Evolutionary conservation across 2,113 vertebrate species (phyloP), one percentile per base, ranked within the genome.

Genomic region (Ptilonorhynchus violaceus): DNA sequence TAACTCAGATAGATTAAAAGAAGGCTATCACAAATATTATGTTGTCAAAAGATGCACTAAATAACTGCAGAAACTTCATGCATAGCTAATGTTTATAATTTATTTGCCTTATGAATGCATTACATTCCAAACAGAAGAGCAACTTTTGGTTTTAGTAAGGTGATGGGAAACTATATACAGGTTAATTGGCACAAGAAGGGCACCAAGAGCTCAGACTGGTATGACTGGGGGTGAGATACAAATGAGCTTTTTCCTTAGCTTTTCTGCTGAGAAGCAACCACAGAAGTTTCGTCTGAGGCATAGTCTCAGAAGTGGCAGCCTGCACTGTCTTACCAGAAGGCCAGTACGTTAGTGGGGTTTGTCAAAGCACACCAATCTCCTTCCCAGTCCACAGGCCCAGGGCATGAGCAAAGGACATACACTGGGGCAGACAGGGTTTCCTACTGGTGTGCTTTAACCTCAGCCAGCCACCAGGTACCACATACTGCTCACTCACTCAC

Each of bases 11-110:
- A 86, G 35, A 82, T 81, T 84, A 55, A 86, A 79, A 91, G 30
- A 74, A 42, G 17, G 42, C 27, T 78, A 80, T 67, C 64, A 93
- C 42, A 93, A 77, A 62, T 66, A 89, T 14, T 77, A n/a, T 86
- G 25, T 35, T 56, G 55, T 52, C 35, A 88, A 91, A 85, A 76
- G 91, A 88, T 47, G 7, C 4, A 31, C 33, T 66, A 42, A 83
- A 56, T 63, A 88, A 66, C 42, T 80, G 17, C 33, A 13, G 81
- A 91, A 70, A 35, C 6, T 15, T 92, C 24, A 56, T 75, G 35
- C 47, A 89, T 59, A 91, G 41, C 27, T 84, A 78, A 92, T 28
- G 15, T 50, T 70, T 88, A 56, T 42, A 4, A 85, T 82, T 70
- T 56, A 68, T 81, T 92, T 88, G 27, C 11, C 44, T 59, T 63